Evolutionary conservation across 2,888 invertebrate species (phyloP).

Genomic region (Cancer borealis): DNA sequence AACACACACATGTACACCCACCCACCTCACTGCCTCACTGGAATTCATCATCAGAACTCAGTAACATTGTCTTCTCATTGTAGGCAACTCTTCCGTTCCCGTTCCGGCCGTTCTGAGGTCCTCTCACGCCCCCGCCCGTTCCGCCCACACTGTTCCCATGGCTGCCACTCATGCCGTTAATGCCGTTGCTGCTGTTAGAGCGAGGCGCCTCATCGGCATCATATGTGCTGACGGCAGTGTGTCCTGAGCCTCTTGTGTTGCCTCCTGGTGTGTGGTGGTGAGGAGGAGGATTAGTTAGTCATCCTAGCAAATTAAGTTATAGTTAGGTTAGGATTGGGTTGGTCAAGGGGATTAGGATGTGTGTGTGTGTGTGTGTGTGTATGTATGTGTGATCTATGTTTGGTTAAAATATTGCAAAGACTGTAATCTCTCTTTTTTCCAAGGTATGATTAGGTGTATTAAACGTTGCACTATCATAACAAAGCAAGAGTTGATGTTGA

Average conservation of each 20-base stretch:
- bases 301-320: not conserved
- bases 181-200: slow-evolving; percentile 69
- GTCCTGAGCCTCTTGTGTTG: slow-evolving; percentile 75
- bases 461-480: not conserved
- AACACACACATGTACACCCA: not conserved
- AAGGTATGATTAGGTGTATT: not conserved
- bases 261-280: slow-evolving; percentile 62
- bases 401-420: not conserved
- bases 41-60: slow-evolving; percentile 97
- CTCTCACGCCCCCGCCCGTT: slow-evolving; percentile 51
- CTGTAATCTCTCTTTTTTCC: not conserved
- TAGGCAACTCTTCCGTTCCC: slow-evolving; percentile 81
- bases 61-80: slow-evolving; percentile 96
- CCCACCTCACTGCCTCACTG: slow-evolving; percentile 83
- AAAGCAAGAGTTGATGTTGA: not conserved
- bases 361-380: slow-evolving; percentile 4
- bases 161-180: slow-evolving; percentile 50
- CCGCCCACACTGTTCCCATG: slow-evolving; percentile 41
- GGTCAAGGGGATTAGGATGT: not conserved
- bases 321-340: not conserved
- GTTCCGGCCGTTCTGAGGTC: slow-evolving; percentile 63
- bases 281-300: no score
- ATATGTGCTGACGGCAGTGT: slow-evolving; percentile 77
- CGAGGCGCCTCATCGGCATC: slow-evolving; percentile 74
- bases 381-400: not conserved